Percentiles rank a stretch among this genome's conserved stretches.
Evolutionary conservation across 2,797 vertebrate species (phyloP).

Genomic region (Tauraco hartlaubi): DNA sequence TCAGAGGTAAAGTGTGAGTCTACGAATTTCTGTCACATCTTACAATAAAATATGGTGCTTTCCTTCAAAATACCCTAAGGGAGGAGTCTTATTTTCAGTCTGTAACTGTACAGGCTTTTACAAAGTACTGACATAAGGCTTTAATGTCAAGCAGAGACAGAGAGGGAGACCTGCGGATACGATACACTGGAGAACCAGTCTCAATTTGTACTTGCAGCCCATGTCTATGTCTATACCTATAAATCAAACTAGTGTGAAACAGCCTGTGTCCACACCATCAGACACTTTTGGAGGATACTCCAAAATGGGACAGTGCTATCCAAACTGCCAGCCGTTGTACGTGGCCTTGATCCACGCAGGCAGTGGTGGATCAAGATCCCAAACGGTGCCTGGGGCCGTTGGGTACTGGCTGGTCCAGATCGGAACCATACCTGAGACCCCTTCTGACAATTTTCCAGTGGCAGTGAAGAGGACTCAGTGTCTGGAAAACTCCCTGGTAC

Average conservation of each 20-base stretch:
- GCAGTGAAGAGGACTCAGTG: background rate
- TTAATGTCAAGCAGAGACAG: background rate
- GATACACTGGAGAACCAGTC: background rate
- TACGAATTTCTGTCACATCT: background rate
- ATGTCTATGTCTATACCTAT: background rate
- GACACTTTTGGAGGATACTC: background rate
- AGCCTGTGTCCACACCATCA: background rate
- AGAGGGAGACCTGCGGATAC: background rate
- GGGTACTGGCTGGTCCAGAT: background rate
- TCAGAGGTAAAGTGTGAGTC: accelerated
- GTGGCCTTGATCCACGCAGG: background rate
- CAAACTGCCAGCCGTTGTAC: background rate
- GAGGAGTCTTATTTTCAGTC: background rate
- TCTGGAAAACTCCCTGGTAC: background rate
- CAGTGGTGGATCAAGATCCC: background rate
- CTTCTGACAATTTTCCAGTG: background rate
- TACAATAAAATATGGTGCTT: background rate
- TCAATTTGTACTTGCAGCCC: accelerated
- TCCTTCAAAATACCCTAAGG: background rate
- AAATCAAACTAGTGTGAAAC: background rate
- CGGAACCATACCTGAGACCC: background rate
- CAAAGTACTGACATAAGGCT: background rate
- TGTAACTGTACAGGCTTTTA: background rate
- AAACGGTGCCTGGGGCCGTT: accelerated
- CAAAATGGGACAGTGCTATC: background rate